These are phyloP conservation scores for Cavia porcellus DNA, from an alignment of 2,113 vertebrate species.

Conservation along the genomic window DNA sequence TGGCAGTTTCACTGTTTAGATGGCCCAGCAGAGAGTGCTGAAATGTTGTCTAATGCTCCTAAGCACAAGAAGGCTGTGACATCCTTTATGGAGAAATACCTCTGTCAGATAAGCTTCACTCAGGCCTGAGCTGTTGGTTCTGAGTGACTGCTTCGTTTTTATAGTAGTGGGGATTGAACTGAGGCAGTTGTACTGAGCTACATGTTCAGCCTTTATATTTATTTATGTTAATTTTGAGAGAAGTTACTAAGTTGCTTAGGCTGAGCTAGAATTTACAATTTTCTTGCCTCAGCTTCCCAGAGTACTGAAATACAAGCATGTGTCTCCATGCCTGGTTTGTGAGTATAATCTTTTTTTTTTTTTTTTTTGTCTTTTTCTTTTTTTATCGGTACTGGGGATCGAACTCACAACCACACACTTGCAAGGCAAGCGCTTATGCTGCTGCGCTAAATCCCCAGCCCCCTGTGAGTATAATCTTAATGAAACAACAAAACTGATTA, in stretches of 20 bases:
- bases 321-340: neutral
- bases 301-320: neutral
- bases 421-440: too few relatives aligned
- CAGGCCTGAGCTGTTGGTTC: neutral
- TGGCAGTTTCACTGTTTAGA: neutral
- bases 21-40: neutral
- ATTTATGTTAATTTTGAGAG: neutral
- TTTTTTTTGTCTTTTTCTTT: too few relatives aligned
- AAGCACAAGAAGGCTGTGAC: neutral
- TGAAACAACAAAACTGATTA: neutral
- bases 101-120: neutral
- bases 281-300: neutral
- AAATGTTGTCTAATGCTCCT: neutral
- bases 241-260: neutral
- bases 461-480: neutral
- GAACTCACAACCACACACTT: too few relatives aligned
- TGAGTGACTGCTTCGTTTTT: neutral
- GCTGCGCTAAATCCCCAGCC: too few relatives aligned
- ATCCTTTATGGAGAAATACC: neutral
- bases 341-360: neutral
- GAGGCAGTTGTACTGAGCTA: neutral
- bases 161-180: neutral
- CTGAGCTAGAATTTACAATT: neutral
- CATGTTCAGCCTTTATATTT: neutral
- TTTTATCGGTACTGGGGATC: too few relatives aligned